These are phyloP conservation scores for Clarias laeviceps DNA, from an alignment of 2,797 vertebrate genomes.

Conservation along the genomic window DNA sequence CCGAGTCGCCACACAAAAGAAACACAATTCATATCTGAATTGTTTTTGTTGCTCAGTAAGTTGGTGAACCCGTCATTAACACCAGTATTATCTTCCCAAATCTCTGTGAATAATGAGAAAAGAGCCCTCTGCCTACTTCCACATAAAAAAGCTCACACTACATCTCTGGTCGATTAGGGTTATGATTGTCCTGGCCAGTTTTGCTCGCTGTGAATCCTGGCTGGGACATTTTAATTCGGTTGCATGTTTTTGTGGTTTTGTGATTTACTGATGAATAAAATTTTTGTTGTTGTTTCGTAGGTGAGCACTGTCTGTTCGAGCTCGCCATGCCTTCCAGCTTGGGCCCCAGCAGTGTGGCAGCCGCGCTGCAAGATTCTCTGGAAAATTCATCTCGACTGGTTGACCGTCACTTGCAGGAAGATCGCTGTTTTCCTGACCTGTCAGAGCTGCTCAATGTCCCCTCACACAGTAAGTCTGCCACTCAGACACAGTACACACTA, in stretches of 20 bases:
- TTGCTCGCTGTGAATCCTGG: not conserved
- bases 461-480: conserved; percentile 80
- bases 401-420: conserved; percentile 89
- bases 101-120: not conserved
- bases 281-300: not conserved
- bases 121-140: not conserved
- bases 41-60: too few species aligned
- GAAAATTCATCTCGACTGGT: conserved; percentile 85
- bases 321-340: conserved; percentile 80
- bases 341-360: conserved; percentile 72
- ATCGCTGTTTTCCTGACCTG: conserved; percentile 90
- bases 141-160: not conserved
- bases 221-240: not conserved
- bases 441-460: conserved; percentile 88
- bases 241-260: not conserved
- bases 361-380: conserved; percentile 82
- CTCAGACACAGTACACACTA: too few species aligned
- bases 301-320: not conserved
- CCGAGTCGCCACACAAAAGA: too few species aligned
- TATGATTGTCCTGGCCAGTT: not conserved
- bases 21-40: too few species aligned
- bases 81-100: not conserved
- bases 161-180: not conserved
- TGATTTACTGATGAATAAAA: not conserved
- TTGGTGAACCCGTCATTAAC: not conserved